Percentiles rank a stretch among this genome's conserved stretches.
phyloP scores from a whole-genome alignment of 2,888 invertebrate species.

The Scrobipalpa costella region DNA sequence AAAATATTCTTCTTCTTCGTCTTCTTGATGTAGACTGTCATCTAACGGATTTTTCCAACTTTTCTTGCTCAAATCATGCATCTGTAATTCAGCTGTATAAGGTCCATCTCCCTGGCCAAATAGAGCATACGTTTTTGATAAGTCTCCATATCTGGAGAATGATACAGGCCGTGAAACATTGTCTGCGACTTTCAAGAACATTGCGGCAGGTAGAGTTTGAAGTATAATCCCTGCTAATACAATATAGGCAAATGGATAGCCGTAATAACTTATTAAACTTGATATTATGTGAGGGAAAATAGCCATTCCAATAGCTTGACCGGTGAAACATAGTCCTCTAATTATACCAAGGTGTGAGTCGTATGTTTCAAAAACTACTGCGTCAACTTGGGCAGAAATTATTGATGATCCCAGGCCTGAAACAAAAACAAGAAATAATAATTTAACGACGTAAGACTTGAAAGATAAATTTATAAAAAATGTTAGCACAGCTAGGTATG shows the following conservation, averaged over 20 bases:
- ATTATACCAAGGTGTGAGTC: conserved; percentile 64
- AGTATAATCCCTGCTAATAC: conserved; percentile 66
- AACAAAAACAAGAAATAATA: conserved; percentile 41
- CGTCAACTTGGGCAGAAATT: conserved; percentile 74
- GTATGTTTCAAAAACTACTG: conserved; percentile 72
- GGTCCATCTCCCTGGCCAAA: conserved; percentile 55
- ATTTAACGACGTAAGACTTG: neutral
- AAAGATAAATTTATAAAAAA: neutral
- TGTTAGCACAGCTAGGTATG: neutral
- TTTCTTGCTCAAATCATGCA: conserved; percentile 68
- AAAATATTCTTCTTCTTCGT: conserved; percentile 47
- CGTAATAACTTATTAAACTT: conserved; percentile 62
- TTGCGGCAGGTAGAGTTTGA: conserved; percentile 66
- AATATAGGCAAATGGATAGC: conserved; percentile 62
- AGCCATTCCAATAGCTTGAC: conserved; percentile 72
- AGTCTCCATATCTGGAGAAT: conserved; percentile 65
- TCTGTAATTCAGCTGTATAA: conserved; percentile 64
- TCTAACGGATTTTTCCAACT: conserved; percentile 77
- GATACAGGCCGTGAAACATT: conserved; percentile 53
- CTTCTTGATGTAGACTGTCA: conserved; percentile 57
- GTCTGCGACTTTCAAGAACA: conserved; percentile 63
- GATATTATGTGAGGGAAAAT: conserved; percentile 71
- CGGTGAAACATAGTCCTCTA: conserved; percentile 64
- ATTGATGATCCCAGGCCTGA: conserved; percentile 73
- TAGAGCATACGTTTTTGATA: conserved; percentile 64